A percentile compares a stretch with the other conserved stretches of the same genome.
These are phyloP conservation scores for Spodoptera littoralis DNA, from an alignment of 2,888 invertebrate species.

Conservation along the genomic window DNA sequence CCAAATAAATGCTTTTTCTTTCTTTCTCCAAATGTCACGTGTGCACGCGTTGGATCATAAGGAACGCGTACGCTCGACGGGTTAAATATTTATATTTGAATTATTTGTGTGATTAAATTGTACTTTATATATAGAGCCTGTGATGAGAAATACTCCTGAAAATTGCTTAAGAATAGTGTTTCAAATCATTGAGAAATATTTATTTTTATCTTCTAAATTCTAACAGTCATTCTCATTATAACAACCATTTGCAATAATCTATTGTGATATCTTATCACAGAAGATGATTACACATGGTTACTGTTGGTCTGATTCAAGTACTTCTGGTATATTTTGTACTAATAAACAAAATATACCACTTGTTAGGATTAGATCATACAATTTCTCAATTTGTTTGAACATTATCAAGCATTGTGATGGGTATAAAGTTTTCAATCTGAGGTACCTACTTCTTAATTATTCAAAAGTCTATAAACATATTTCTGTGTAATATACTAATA, in stretches of 20 bases:
- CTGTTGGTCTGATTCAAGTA: conserved; percentile 44
- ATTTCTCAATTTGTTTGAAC: conserved; percentile 62
- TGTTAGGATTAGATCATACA: conserved; percentile 45
- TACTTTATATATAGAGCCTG: conserved; percentile 40
- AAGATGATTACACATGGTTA: conserved; percentile 43
- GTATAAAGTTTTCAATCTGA: conserved; percentile 88
- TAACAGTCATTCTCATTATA: conserved; percentile 2
- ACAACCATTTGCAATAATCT: conserved; percentile 58
- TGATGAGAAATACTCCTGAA: conserved; percentile 77
- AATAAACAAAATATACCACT: conserved; percentile 50
- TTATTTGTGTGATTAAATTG: neutral
- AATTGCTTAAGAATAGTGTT: conserved; percentile 66
- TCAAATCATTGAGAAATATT: conserved; percentile 57
- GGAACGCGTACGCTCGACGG: no score
- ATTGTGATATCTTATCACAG: conserved; percentile 13
- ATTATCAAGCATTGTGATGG: conserved; percentile 78
- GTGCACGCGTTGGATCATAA: no score
- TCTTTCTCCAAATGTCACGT: no score
- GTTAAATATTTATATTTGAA: no score
- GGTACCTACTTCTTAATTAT: conserved; percentile 41
- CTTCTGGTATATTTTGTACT: conserved; percentile 61
- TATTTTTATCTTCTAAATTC: conserved; percentile 2
- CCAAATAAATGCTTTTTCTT: no score
- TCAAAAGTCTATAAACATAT: no score
- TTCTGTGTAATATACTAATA: no score